Base-by-base conservation (phyloP, 2,113 vertebrate species). In the Delphinapterus leucas region DNA sequence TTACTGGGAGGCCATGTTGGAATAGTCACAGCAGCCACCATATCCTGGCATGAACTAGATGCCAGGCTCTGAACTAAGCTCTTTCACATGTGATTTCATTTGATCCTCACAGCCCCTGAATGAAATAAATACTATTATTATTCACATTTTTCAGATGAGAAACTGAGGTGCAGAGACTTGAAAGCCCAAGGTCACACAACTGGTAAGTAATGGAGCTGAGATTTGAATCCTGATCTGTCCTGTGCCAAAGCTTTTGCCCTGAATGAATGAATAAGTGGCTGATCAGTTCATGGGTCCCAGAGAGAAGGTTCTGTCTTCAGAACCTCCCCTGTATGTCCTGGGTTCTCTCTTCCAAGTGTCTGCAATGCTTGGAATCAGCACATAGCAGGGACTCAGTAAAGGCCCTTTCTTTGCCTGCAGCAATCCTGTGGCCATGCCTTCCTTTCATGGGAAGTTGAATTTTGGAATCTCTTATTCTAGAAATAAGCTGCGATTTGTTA, bases 401-500 rank as follows among this genome's bases (percentile, higher is more conserved):
- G 63, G 77, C 14, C 38, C 33, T 61, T 80, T 93, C 33, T 58
- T 89, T 85, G 82, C 14, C 44, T 92, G 83, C 26, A 97, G 83
- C 33, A 33, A 84, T 96, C 53, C 83, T 93, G 83, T 77, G 92
- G 76, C 65, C 49, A 36, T 83, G 91, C 74, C 71, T 93, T 31
- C 60, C 95, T 94, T 97, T 95, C 79, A 92, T 38, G 74, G 92
- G 79, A 95, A 97, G 93, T 61, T 79, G 61, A 67, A 85, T 89
- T 95, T 97, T 92, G 79, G 28, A 96, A 83, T 92, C 55, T 96
- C 41, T 65, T 95, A 71, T 97, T 95, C 95, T 97, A 97, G 97
- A 98, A 97, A 97, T 97, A 97, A 97, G 76, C 79, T 63, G 55
- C 74, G 87, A 67, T 93, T 96, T 94, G 93, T 88, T 96, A 94